Conservation (phyloP, 2,113 vertebrate species). For the Cardinalis cardinalis region DNA sequence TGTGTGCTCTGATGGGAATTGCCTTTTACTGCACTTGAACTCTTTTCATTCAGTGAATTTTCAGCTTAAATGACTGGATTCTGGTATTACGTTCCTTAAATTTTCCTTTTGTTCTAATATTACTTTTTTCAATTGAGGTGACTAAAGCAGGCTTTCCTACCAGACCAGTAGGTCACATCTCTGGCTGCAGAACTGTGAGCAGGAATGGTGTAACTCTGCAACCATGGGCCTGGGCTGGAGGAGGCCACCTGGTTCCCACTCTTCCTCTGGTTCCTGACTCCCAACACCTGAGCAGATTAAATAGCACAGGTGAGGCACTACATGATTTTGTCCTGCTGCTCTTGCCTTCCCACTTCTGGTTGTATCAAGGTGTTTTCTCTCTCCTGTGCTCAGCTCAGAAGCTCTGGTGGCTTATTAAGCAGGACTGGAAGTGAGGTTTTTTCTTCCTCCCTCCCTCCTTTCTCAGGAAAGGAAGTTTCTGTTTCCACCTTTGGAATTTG, state of each 20-base stretch:
- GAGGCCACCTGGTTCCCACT: fast-evolving
- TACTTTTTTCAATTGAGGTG: not conserved
- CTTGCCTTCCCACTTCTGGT: not conserved
- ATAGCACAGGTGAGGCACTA: not conserved
- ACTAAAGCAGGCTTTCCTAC: not conserved
- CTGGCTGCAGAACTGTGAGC: not conserved
- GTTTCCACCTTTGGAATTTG: not conserved
- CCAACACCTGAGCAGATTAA: not conserved
- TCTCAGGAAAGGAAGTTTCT: not conserved
- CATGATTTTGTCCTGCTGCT: not conserved
- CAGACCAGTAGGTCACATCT: not conserved
- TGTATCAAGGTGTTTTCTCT: not conserved
- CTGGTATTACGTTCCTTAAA: not conserved
- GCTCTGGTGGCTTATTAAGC: not conserved
- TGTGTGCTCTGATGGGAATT: conserved; percentile 9
- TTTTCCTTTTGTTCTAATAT: not conserved
- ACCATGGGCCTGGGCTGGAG: not conserved
- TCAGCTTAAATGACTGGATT: not conserved
- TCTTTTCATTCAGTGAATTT: not conserved
- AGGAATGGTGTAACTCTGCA: not conserved
- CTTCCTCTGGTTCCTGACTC: not conserved
- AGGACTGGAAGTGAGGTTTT: not conserved
- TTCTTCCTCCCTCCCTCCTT: not conserved
- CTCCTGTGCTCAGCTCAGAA: not conserved
- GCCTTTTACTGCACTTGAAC: not conserved